These are phyloP conservation scores for Lepidochrysops patricia DNA, from an alignment of 2,888 invertebrate genomes.

Conservation along the genomic window DNA sequence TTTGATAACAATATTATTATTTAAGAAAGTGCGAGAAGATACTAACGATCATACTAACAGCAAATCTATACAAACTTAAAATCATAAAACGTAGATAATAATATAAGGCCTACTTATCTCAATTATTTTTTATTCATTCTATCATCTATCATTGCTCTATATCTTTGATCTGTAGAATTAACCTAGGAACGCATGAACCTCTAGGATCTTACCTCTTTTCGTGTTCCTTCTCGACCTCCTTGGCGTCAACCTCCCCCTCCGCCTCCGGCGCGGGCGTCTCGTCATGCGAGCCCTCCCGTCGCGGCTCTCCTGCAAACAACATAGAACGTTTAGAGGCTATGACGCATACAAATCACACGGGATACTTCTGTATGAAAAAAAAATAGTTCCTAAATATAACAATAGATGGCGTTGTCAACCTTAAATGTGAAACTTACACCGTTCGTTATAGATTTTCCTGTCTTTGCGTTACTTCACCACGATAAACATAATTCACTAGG, in stretches of 20 bases:
- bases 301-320: conserved; percentile 46
- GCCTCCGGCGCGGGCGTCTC: conserved; percentile 52
- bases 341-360: not conserved
- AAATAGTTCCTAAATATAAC: not conserved
- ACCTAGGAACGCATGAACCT: not conserved
- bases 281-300: conserved; percentile 60
- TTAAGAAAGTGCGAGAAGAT: no score
- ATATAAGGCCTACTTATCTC: no score
- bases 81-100: no score
- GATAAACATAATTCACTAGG: no score
- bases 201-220: conserved; percentile 39
- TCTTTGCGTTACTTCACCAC: no score
- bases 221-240: conserved; percentile 55
- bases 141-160: no score
- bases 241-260: conserved; percentile 49
- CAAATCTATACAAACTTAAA: no score
- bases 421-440: no score
- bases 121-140: no score
- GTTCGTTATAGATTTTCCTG: no score
- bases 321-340: conserved; percentile 1
- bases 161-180: no score
- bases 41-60: not conserved
- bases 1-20: no score
- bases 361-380: not conserved
- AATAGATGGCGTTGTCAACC: not conserved